Evolutionary conservation across 2,113 vertebrate species (phyloP).

Genomic region (Bambusicola thoracicus): DNA sequence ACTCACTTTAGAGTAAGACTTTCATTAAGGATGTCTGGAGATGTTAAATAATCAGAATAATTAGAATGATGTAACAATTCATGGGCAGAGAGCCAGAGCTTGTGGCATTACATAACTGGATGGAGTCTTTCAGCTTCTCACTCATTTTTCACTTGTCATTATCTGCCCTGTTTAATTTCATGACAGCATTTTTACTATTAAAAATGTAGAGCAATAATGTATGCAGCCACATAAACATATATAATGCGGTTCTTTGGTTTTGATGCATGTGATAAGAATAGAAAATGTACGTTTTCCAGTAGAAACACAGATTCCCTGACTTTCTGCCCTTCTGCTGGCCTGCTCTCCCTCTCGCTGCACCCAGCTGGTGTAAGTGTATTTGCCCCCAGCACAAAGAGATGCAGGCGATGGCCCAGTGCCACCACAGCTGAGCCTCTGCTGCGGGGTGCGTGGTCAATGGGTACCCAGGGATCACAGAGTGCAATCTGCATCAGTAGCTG

Average conservation of each 20-base stretch:
- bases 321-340: not conserved
- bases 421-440: not conserved
- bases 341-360: not conserved
- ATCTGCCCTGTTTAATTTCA: not conserved
- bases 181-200: not conserved
- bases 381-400: not conserved
- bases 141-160: not conserved
- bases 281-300: not conserved
- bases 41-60: not conserved
- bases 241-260: not conserved
- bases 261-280: not conserved
- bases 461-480: rapidly evolving
- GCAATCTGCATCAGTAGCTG: not conserved
- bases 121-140: not conserved
- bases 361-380: not conserved
- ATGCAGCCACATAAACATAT: rapidly evolving
- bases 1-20: not conserved
- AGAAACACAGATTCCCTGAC: not conserved
- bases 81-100: not conserved
- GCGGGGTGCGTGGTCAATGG: not conserved
- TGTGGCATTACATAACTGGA: not conserved
- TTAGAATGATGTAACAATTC: not conserved
- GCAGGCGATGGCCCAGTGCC: not conserved
- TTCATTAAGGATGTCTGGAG: not conserved
- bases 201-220: not conserved